phyloP scores from a whole-genome alignment of 2,888 invertebrate genomes.

The Himalopsyche kuldschensis region DNA sequence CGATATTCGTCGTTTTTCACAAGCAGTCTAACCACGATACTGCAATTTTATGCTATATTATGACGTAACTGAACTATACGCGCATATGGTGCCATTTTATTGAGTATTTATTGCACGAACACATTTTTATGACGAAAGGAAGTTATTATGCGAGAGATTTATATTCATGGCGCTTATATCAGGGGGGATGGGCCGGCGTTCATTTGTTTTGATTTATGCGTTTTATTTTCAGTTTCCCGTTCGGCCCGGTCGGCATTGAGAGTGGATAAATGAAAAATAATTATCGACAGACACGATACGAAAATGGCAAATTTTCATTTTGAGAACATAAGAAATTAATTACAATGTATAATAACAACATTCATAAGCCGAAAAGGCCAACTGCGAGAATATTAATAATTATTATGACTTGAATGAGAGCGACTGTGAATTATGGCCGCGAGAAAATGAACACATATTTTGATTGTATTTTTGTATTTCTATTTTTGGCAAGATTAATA shows the following conservation, averaged over 20 bases:
- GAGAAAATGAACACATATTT: too few relatives aligned
- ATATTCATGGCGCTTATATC: constrained; percentile 37
- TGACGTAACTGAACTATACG: neutral
- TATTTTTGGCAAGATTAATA: too few relatives aligned
- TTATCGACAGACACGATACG: constrained; percentile 1
- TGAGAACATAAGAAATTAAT: neutral
- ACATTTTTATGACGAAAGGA: constrained; percentile 34
- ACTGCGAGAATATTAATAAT: neutral
- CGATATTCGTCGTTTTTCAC: neutral
- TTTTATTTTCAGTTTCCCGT: constrained; percentile 8
- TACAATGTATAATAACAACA: neutral
- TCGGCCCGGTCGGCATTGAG: neutral
- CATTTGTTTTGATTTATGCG: constrained; percentile 29
- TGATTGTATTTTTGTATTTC: too few relatives aligned
- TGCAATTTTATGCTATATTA: neutral
- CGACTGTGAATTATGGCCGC: too few relatives aligned
- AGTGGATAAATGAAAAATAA: constrained; percentile 2
- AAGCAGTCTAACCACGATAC: neutral
- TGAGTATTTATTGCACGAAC: constrained; percentile 34
- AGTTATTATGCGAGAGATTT: constrained; percentile 35
- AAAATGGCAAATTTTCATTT: neutral
- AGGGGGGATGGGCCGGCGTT: constrained; percentile 23
- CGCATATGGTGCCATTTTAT: constrained; percentile 20
- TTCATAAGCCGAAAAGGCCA: neutral
- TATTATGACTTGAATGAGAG: neutral